Evolutionary conservation across 2,888 invertebrate genomes (phyloP), one percentile per base, ranked within the genome.

Genomic region (Drosophila fulvimacula): DNA sequence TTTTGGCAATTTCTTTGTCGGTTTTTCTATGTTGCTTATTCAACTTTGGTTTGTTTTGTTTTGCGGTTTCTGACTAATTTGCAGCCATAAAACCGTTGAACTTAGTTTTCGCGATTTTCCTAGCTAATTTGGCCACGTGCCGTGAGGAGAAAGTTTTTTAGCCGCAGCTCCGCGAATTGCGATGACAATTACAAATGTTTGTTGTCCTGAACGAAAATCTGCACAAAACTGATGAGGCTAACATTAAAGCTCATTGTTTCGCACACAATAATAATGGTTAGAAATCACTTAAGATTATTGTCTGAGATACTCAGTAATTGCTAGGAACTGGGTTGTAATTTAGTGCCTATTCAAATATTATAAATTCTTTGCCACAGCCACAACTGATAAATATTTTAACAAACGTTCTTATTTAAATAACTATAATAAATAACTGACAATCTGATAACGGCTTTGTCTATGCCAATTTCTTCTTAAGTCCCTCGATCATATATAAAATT

Each of bases 41-140:
- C 30, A 24, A 4, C 27, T 27, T 27, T 27, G 27, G 3, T 60
- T 55, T 63, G 56, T 38, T 59, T 56, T 60, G 52, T 49, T 63
- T 55, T 58, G 79, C 69, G 56, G 60, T 53, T 61, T 59, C 61
- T 64, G 64, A 74, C 76, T 76, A 79, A 76, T 79, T 76, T 75
- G 69, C 53, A 79, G 69, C 65, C 79, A 76, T 76, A 65, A 74
- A 79, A 59, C 62, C 51, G 69, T 52, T 57, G 56, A 69, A 79
- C 64, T 69, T 52, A 21, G 52, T 69, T 66, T 53, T 59, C 36
- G 44, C 36, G 56, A 61, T 60, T 78, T 63, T 63, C 58, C 39
- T 65, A 59, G 76, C 69, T 21, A 69, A 60, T 69, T 76, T 68
- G n/a, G 55, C 38, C 79, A 73, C 73, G 74, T 68, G 79, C 73